Conservation (phyloP, 1,140 invertebrate species). For the Oncopodura yosiiana region DNA sequence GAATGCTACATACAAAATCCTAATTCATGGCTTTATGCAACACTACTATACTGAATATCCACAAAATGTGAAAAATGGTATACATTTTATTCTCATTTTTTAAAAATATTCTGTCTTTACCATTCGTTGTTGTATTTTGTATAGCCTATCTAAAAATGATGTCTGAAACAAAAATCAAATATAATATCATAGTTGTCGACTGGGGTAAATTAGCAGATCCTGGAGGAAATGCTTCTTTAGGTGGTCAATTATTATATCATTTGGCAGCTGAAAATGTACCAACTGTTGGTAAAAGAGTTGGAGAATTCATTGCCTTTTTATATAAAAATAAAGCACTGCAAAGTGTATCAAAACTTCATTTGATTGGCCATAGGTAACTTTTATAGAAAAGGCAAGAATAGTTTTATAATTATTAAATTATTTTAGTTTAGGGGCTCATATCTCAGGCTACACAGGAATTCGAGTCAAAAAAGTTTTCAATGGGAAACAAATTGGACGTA, state of each 20-base stretch:
- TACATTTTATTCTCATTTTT: no score
- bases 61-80: constrained; percentile 21
- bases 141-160: constrained; percentile 13
- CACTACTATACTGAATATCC: constrained; percentile 6
- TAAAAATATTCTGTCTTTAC: background rate
- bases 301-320: constrained; percentile 9
- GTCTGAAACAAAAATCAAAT: no score
- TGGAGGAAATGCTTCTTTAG: background rate
- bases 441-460: constrained; percentile 13
- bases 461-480: background rate
- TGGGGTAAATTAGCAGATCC: constrained; percentile 13
- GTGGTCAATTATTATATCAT: background rate
- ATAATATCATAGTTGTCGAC: constrained; percentile 22
- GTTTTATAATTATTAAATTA: no score
- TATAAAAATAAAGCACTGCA: background rate
- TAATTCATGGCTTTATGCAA: constrained; percentile 16
- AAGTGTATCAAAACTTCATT: constrained; percentile 1
- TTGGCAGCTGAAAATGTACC: background rate
- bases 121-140: background rate
- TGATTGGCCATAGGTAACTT: no score
- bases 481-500: constrained; percentile 14
- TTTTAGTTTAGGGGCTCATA: constrained; percentile 23
- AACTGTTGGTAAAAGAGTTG: constrained; percentile 7
- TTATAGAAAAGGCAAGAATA: no score
- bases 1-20: background rate